Conservation (phyloP, 2,797 vertebrate genomes). For the Helicolenus hilgendorfi region DNA sequence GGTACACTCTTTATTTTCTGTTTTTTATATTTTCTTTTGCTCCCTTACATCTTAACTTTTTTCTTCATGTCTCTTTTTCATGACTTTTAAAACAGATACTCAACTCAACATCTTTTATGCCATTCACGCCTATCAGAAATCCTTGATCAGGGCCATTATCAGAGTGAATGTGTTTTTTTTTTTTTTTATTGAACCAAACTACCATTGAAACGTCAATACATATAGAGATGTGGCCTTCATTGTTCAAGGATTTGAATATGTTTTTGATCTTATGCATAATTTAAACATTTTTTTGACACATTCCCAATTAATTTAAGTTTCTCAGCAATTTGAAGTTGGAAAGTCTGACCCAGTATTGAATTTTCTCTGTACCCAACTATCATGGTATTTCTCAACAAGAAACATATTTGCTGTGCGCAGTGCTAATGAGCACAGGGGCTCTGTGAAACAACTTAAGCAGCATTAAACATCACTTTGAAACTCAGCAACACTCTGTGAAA, state of each 20-base stretch:
- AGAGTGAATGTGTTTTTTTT: neutral
- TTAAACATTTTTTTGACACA: neutral
- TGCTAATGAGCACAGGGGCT: neutral
- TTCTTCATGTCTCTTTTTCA: neutral
- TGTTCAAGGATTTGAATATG: neutral
- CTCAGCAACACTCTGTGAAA: neutral
- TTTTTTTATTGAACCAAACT: neutral
- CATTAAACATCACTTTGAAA: conserved; percentile 7
- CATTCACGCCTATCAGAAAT: neutral
- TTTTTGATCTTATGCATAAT: neutral
- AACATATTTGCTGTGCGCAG: neutral
- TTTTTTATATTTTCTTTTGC: neutral
- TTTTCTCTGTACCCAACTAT: neutral
- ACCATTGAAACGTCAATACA: neutral
- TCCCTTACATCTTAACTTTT: neutral
- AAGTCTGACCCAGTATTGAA: neutral
- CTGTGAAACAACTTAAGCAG: neutral
- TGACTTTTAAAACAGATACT: neutral
- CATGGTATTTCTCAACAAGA: neutral
- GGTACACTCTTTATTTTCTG: neutral
- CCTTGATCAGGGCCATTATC: neutral
- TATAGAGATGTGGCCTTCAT: neutral
- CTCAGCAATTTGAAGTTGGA: neutral
- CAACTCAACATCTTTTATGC: neutral
- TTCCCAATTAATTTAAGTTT: neutral